A percentile compares a stretch with the other conserved stretches of the same genome.
Evolutionary conservation across 2,888 invertebrate species (phyloP).

Genomic region (Ptychoptera albimana): DNA sequence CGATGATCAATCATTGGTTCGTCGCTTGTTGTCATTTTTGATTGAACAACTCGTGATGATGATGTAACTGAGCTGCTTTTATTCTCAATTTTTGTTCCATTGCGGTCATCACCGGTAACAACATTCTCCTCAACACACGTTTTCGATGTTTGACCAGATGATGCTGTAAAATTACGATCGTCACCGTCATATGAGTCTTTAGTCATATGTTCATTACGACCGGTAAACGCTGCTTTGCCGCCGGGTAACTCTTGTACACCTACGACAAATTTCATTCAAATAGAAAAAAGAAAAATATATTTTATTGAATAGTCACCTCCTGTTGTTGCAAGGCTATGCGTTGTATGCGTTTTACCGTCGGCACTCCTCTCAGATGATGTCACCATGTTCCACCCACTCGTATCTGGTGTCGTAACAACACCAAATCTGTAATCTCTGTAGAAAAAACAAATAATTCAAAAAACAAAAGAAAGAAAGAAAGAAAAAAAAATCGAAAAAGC

Average conservation of each 20-base stretch:
- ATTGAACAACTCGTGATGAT: slow-evolving; percentile 23
- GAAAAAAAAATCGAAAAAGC: no score
- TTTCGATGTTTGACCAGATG: slow-evolving; percentile 32
- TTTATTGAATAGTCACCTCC: slow-evolving; percentile 30
- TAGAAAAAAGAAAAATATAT: neutral
- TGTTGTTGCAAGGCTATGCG: slow-evolving; percentile 43
- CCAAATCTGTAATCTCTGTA: slow-evolving; percentile 12
- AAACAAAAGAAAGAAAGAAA: no score
- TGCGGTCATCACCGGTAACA: slow-evolving; percentile 32
- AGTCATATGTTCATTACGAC: slow-evolving; percentile 42
- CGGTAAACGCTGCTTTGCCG: slow-evolving; percentile 46
- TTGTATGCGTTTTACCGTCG: slow-evolving; percentile 46
- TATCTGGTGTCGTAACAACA: slow-evolving; percentile 18
- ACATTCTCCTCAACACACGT: slow-evolving; percentile 35
- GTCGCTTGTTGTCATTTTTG: slow-evolving; percentile 20
- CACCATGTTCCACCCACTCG: slow-evolving; percentile 51
- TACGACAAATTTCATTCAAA: slow-evolving; percentile 15
- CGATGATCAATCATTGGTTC: slow-evolving; percentile 9
- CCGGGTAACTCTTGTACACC: slow-evolving; percentile 46
- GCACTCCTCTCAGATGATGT: slow-evolving; percentile 43
- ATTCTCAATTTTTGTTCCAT: slow-evolving; percentile 28
- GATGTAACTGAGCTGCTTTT: slow-evolving; percentile 25
- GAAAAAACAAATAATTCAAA: no score
- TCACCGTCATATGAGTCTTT: slow-evolving; percentile 37
- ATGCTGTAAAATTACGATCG: slow-evolving; percentile 35